Percentiles rank a stretch among this genome's conserved stretches.
phyloP scores from a whole-genome alignment of 2,888 invertebrate species.

The Athrips mouffetella region DNA sequence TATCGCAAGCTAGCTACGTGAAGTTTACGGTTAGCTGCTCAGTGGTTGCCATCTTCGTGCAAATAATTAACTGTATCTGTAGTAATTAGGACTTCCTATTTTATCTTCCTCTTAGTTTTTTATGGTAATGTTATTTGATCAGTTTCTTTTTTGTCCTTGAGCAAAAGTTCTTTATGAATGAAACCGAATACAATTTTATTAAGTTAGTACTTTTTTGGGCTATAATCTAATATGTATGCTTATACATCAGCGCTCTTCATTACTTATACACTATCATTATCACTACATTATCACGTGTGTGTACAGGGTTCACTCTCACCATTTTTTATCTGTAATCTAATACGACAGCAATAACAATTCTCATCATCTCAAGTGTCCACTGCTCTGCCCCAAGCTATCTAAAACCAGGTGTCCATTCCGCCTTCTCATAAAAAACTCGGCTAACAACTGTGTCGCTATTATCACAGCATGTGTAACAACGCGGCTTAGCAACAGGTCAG shows the following conservation, averaged over 20 bases:
- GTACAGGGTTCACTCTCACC: neutral
- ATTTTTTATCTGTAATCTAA: neutral
- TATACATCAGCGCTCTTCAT: too few species aligned
- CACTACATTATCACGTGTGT: neutral
- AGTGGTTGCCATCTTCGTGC: neutral
- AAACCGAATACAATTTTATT: too few species aligned
- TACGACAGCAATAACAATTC: neutral
- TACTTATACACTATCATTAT: too few species aligned
- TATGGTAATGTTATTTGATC: too few species aligned
- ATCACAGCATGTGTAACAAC: conserved; percentile 5
- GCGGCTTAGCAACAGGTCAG: too few species aligned
- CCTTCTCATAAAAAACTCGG: conserved; percentile 7
- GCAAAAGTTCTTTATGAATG: too few species aligned
- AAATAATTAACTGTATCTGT: neutral
- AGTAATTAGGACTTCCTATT: neutral
- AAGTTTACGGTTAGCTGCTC: too few species aligned
- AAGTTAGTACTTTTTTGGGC: too few species aligned
- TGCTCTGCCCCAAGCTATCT: neutral
- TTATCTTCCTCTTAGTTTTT: too few species aligned
- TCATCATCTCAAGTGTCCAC: neutral
- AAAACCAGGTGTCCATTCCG: neutral
- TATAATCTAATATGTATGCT: too few species aligned
- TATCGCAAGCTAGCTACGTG: too few species aligned
- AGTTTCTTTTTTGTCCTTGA: too few species aligned
- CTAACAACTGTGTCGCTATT: conserved; percentile 6